Conservation (phyloP, 2,888 invertebrate species). For the Eulithis testata region DNA sequence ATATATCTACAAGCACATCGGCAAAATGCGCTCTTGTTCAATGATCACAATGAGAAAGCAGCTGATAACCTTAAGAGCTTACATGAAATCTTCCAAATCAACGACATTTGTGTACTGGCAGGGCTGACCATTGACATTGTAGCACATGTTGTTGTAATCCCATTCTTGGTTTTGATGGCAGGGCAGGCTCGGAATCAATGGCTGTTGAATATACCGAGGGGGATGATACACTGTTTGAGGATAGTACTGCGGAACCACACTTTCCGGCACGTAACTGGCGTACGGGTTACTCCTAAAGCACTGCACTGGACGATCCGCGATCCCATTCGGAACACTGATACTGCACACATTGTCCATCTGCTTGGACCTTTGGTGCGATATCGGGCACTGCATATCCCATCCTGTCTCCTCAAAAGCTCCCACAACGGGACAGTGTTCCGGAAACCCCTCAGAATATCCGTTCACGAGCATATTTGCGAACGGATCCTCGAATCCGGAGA, state of each 20-base stretch:
- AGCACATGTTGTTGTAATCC: conserved; percentile 87
- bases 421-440: conserved; percentile 62
- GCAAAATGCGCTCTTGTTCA: not conserved
- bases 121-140: conserved; percentile 86
- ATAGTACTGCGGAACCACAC: conserved; percentile 51
- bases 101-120: conserved; percentile 88
- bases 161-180: conserved; percentile 81
- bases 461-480: conserved; percentile 66
- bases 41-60: not conserved
- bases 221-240: conserved; percentile 51
- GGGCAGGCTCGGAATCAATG: conserved; percentile 68
- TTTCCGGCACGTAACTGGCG: conserved; percentile 48
- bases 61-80: conserved; percentile 67
- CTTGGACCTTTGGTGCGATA: conserved; percentile 63
- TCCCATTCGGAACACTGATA: conserved; percentile 55
- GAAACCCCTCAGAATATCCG: conserved; percentile 52
- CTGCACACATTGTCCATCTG: conserved; percentile 55
- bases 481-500: conserved; percentile 47
- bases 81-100: conserved; percentile 91
- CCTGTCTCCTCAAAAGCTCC: conserved; percentile 59
- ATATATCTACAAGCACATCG: too few relatives aligned
- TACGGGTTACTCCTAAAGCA: conserved; percentile 59
- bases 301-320: conserved; percentile 58
- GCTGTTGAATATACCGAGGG: conserved; percentile 49
- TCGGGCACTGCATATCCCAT: conserved; percentile 70